These are phyloP conservation scores for Periparus ater DNA, from an alignment of 2,797 vertebrate genomes.

Conservation along the genomic window DNA sequence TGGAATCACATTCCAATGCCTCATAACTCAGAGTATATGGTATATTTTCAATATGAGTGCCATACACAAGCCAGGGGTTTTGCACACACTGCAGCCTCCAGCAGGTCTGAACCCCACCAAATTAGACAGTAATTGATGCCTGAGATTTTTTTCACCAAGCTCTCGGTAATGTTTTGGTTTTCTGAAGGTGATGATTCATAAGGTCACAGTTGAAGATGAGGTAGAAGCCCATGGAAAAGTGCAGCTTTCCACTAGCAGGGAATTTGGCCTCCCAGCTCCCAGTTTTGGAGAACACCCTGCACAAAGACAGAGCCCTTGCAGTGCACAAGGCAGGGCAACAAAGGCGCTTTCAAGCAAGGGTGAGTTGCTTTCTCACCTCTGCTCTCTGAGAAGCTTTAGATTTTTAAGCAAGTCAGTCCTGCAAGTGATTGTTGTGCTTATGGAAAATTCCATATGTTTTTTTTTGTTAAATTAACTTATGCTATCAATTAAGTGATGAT, in stretches of 20 bases:
- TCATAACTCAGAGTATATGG: neutral
- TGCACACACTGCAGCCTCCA: neutral
- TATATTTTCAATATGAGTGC: neutral
- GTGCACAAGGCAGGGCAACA: neutral
- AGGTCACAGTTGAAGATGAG: neutral
- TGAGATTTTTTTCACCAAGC: neutral
- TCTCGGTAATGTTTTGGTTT: slow-evolving; percentile 9
- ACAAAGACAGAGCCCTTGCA: neutral
- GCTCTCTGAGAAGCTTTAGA: neutral
- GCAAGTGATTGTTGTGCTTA: neutral
- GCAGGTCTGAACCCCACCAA: neutral
- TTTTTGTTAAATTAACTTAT: neutral
- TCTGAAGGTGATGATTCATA: slow-evolving; percentile 11
- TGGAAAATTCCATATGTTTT: neutral
- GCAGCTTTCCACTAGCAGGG: neutral
- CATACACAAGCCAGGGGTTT: neutral
- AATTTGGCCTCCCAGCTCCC: neutral
- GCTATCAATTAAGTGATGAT: neutral
- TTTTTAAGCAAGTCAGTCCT: neutral
- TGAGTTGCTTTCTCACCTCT: too few relatives aligned
- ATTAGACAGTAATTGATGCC: neutral
- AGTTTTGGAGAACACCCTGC: neutral
- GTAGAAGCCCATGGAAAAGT: neutral
- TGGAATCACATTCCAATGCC: neutral
- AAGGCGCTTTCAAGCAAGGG: neutral